These are phyloP conservation scores for Dynastes hyllus DNA, from an alignment of 2,888 invertebrate genomes.

Conservation along the genomic window DNA sequence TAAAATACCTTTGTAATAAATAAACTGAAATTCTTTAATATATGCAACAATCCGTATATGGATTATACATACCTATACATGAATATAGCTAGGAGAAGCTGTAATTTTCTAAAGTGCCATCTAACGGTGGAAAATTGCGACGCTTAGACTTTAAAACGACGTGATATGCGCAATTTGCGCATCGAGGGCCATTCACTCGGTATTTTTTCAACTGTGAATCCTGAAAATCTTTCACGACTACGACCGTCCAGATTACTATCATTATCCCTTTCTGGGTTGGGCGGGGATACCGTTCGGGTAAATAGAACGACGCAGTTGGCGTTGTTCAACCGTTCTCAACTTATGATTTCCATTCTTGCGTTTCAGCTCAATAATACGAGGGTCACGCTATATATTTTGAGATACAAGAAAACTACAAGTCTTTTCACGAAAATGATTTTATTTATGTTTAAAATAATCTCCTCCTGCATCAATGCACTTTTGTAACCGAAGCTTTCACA, in stretches of 20 bases:
- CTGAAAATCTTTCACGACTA: slow-evolving; percentile 58
- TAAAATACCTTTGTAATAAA: no score
- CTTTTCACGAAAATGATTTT: no score
- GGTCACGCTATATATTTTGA: no score
- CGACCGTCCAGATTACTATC: slow-evolving; percentile 57
- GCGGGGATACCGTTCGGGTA: no score
- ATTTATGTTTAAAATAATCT: no score
- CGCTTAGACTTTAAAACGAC: neutral
- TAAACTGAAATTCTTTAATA: no score
- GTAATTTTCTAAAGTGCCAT: slow-evolving; percentile 39
- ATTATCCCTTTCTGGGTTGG: slow-evolving; percentile 52
- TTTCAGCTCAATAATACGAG: neutral
- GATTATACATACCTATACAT: neutral
- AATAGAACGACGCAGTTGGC: slow-evolving; percentile 6
- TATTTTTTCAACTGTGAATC: slow-evolving; percentile 51
- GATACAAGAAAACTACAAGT: no score
- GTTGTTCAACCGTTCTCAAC: slow-evolving; percentile 12
- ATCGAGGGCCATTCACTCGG: neutral
- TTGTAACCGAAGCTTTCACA: no score
- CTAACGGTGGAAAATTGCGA: slow-evolving; percentile 5
- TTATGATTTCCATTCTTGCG: neutral
- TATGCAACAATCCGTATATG: neutral
- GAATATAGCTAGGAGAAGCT: neutral
- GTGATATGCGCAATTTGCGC: slow-evolving; percentile 36
- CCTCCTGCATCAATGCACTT: no score